Evolutionary conservation across 2,797 vertebrate genomes (phyloP).

Genomic region (Kryptolebias ocellatus): DNA sequence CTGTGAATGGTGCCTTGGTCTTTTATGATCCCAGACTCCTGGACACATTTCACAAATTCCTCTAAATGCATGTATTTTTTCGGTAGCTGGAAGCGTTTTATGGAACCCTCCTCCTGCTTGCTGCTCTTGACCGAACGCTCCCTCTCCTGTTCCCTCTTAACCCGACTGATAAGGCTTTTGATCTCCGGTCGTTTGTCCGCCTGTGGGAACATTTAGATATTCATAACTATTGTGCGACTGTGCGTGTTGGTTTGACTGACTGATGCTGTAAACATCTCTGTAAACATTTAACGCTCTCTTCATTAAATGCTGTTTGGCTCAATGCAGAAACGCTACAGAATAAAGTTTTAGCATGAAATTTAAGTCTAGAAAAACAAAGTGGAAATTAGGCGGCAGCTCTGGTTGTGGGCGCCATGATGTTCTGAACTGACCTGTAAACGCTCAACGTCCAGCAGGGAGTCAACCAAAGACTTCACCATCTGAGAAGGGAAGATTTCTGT

Average conservation of each 20-base stretch:
- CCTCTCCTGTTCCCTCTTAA: constrained; percentile 86
- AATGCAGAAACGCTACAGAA: not conserved
- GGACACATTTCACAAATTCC: constrained; percentile 91
- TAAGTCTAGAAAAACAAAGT: not conserved
- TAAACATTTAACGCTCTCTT: too few relatives aligned
- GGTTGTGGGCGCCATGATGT: not conserved
- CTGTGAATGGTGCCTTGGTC: constrained; percentile 87
- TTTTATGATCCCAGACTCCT: constrained; percentile 95
- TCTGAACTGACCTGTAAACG: constrained; percentile 69
- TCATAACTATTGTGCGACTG: not conserved
- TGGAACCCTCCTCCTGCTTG: constrained; percentile 55
- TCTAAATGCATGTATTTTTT: constrained; percentile 90
- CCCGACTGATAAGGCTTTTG: constrained; percentile 86
- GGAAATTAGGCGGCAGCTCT: not conserved
- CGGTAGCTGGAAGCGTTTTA: constrained; percentile 93
- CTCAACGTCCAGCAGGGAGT: constrained; percentile 79
- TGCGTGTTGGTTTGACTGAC: not conserved
- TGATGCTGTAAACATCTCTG: not conserved
- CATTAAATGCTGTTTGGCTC: not conserved
- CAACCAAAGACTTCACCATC: constrained; percentile 86
- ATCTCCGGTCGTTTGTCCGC: constrained; percentile 86
- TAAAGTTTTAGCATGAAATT: not conserved
- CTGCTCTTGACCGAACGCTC: constrained; percentile 73
- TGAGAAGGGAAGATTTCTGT: constrained; percentile 90
- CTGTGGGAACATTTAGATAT: constrained; percentile 32